phyloP scores from a whole-genome alignment of 2,113 vertebrate genomes.

The Ptyas mucosa region DNA sequence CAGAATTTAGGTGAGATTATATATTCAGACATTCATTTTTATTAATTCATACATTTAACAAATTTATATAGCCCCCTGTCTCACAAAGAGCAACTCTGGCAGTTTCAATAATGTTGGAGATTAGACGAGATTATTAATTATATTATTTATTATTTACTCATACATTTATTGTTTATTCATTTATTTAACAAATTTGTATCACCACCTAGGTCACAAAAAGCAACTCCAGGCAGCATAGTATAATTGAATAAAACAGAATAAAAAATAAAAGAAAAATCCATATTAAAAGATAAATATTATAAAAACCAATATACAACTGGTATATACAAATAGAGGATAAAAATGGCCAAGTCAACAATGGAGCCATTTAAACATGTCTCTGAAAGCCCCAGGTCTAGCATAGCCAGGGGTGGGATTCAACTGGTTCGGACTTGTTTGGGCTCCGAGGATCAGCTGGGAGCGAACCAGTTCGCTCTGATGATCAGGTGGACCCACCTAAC shows the following conservation, averaged over 20 bases:
- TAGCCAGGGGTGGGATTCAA: too few species aligned
- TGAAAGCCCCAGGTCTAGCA: background rate
- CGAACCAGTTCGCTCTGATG: too few species aligned
- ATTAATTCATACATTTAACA: background rate
- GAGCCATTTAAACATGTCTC: background rate
- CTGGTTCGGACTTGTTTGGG: too few species aligned
- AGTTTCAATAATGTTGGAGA: background rate
- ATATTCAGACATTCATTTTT: background rate
- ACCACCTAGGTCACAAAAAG: background rate
- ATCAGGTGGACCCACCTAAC: too few species aligned
- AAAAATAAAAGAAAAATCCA: background rate
- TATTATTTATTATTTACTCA: background rate
- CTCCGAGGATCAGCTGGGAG: too few species aligned
- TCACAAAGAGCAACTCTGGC: background rate
- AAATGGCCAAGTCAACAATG: background rate
- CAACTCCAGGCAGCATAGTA: background rate
- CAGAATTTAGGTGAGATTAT: background rate
- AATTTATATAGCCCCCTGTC: background rate
- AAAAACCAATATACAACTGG: background rate
- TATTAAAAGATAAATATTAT: background rate
- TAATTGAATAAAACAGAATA: background rate
- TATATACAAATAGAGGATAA: background rate
- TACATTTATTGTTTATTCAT: background rate
- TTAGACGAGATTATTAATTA: background rate
- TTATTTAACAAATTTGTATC: background rate